A percentile compares a stretch with the other conserved stretches of the same genome.
phyloP scores from a whole-genome alignment of 2,797 vertebrate species.

The Fistularia tabacaria region DNA sequence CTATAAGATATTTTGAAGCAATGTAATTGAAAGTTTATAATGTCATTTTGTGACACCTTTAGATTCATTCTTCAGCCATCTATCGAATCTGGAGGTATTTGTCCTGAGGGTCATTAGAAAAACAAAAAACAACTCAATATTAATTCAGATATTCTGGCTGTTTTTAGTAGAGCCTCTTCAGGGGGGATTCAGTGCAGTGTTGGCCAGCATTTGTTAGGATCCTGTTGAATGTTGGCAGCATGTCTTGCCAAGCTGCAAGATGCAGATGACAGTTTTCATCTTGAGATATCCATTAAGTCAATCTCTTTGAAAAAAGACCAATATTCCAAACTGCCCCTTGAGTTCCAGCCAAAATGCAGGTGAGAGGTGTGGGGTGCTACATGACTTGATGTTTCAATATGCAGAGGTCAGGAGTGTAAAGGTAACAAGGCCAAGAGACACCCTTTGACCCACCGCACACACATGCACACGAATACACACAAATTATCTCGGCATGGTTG shows the following conservation, averaged over 20 bases:
- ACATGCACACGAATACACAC: conserved; percentile 28
- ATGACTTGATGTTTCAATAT: neutral
- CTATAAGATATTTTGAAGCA: too few relatives aligned
- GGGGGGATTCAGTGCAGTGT: neutral
- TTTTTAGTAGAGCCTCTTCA: too few relatives aligned
- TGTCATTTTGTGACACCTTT: too few relatives aligned
- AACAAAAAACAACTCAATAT: too few relatives aligned
- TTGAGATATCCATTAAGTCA: conserved; percentile 8
- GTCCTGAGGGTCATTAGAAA: too few relatives aligned
- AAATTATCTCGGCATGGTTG: conserved; percentile 70
- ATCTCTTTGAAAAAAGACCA: conserved; percentile 11
- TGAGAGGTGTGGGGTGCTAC: conserved; percentile 17
- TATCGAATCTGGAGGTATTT: too few relatives aligned
- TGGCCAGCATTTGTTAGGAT: conserved; percentile 16
- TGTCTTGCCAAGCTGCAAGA: neutral
- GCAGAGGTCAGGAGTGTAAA: neutral
- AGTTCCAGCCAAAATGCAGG: conserved; percentile 38
- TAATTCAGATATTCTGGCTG: too few relatives aligned
- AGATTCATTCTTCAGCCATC: too few relatives aligned
- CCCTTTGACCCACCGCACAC: conserved; percentile 33
- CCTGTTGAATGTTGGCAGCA: conserved; percentile 25
- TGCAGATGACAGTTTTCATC: conserved; percentile 7
- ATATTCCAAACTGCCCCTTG: conserved; percentile 35
- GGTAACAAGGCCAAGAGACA: conserved; percentile 37
- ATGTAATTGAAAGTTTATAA: too few relatives aligned